A percentile compares a stretch with the other conserved stretches of the same genome.
Conservation (phyloP, 2,888 invertebrate species). For the Ormyrus labotus region DNA sequence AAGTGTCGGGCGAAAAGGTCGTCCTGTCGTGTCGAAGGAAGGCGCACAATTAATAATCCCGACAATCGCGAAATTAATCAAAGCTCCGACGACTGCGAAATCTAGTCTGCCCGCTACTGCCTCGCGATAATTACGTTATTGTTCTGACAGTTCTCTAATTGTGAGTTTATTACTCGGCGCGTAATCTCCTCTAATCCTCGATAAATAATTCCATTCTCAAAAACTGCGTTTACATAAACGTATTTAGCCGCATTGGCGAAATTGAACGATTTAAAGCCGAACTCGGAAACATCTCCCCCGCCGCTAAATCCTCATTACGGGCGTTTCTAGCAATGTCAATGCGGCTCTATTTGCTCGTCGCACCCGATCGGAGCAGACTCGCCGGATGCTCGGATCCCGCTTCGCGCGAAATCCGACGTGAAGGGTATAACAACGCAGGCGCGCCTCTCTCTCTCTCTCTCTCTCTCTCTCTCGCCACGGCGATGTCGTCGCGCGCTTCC, state of each 20-base stretch:
- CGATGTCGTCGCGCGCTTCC: slow-evolving; percentile 44
- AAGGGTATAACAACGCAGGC: slow-evolving; percentile 15
- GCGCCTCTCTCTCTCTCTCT: background rate
- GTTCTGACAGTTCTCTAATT: background rate
- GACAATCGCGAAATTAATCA: slow-evolving; percentile 55
- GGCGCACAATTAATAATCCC: slow-evolving; percentile 67
- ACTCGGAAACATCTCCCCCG: no score
- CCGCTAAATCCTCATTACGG: no score
- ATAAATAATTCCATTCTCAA: no score
- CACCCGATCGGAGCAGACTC: no score
- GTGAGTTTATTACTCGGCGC: no score
- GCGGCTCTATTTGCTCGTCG: no score
- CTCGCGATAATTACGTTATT: slow-evolving; percentile 23
- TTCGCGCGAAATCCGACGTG: slow-evolving; percentile 42
- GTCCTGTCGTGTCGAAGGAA: slow-evolving; percentile 44
- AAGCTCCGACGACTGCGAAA: background rate
- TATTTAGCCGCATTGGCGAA: no score
- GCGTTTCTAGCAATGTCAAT: no score
- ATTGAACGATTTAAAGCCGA: no score
- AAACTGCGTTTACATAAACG: no score
- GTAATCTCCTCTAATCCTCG: no score
- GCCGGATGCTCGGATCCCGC: background rate
- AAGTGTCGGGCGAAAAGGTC: slow-evolving; percentile 35
- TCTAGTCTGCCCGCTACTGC: background rate
- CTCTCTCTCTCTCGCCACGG: background rate